Evolutionary conservation across 2,797 vertebrate genomes (phyloP).

Genomic region (Rachycentron canadum): DNA sequence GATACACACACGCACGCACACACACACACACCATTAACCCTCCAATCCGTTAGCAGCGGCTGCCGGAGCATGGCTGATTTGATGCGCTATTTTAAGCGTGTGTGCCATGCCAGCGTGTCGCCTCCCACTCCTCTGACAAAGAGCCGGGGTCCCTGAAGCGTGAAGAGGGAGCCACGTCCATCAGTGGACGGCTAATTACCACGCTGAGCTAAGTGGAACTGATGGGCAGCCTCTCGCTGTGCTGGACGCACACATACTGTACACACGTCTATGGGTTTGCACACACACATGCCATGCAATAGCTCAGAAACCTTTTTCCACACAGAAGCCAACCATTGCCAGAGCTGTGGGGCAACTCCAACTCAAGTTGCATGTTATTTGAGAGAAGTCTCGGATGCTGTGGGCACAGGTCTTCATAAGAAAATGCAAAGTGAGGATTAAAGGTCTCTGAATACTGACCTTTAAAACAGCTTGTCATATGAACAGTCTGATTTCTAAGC

Average conservation of each 20-base stretch:
- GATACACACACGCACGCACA: constrained; percentile 25
- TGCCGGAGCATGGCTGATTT: constrained; percentile 80
- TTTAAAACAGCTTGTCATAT: not conserved
- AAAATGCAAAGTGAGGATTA: not conserved
- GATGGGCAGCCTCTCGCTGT: constrained; percentile 72
- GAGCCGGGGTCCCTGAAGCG: constrained; percentile 77
- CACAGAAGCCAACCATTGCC: not conserved
- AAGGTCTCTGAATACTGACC: not conserved
- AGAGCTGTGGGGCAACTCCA: not conserved
- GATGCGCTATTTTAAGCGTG: constrained; percentile 82
- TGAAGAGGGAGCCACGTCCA: constrained; percentile 81
- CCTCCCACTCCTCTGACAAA: constrained; percentile 79
- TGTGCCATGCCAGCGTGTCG: constrained; percentile 78
- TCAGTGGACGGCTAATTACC: constrained; percentile 83
- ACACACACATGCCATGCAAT: constrained; percentile 23
- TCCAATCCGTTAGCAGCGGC: constrained; percentile 66
- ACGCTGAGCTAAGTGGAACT: constrained; percentile 80
- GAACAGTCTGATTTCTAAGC: not conserved
- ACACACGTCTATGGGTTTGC: constrained; percentile 14
- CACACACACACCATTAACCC: constrained; percentile 60
- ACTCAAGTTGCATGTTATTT: not conserved
- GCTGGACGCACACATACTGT: constrained; percentile 52
- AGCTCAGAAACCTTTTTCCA: constrained; percentile 34
- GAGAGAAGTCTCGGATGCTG: not conserved
- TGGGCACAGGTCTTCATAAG: not conserved